Evolutionary conservation across 2,113 vertebrate genomes (phyloP).

Genomic region (Ondatra zibethicus): DNA sequence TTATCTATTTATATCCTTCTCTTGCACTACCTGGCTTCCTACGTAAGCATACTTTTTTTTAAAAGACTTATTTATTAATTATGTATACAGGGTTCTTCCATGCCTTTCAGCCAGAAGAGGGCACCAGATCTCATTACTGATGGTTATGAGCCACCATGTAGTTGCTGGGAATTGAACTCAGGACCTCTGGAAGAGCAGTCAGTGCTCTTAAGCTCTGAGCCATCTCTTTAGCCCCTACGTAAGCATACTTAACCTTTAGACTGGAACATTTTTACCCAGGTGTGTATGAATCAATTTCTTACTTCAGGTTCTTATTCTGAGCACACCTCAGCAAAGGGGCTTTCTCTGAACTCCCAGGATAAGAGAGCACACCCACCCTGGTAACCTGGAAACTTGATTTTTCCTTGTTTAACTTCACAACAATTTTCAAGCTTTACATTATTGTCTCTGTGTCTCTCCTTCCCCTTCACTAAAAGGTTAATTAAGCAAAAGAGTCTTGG

Average conservation of each 20-base stretch:
- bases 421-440: neutral
- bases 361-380: neutral
- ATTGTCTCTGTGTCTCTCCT: neutral
- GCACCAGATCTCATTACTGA: too few relatives aligned
- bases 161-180: too few relatives aligned
- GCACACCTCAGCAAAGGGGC: neutral
- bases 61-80: too few relatives aligned
- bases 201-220: too few relatives aligned
- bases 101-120: too few relatives aligned
- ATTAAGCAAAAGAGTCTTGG: slow-evolving; percentile 11
- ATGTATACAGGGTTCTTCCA: too few relatives aligned
- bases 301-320: neutral
- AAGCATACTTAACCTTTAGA: neutral
- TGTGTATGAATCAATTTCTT: neutral
- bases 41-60: neutral
- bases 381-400: neutral
- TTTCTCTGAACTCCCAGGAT: neutral
- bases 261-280: neutral
- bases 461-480: neutral
- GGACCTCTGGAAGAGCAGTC: too few relatives aligned
- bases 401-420: neutral
- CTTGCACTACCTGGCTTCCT: neutral
- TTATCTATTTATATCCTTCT: neutral
- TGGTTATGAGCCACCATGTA: too few relatives aligned
- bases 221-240: too few relatives aligned